These are phyloP conservation scores for Coracopsis vasa DNA, from an alignment of 2,113 vertebrate genomes.

Conservation along the genomic window DNA sequence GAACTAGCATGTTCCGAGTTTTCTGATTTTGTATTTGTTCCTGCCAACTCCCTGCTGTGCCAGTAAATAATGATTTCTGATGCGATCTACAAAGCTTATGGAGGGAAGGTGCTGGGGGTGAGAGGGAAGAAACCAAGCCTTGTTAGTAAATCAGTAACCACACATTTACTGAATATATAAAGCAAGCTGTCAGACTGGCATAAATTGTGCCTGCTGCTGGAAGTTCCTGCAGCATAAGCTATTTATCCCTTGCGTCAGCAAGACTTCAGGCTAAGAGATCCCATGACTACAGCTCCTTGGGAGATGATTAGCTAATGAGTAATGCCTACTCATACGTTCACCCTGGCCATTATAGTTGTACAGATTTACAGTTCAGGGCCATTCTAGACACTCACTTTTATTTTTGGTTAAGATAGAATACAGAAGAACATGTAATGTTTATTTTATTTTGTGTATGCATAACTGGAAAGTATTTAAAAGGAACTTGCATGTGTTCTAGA, in stretches of 20 bases:
- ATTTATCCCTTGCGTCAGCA: neutral
- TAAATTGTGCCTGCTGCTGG: neutral
- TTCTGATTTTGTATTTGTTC: neutral
- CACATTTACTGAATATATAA: neutral
- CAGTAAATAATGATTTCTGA: neutral
- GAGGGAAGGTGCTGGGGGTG: neutral
- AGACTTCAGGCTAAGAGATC: neutral
- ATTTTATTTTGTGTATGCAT: neutral
- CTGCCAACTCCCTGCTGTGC: neutral
- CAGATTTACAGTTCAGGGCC: neutral
- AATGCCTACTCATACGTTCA: neutral
- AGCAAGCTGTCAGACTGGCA: neutral
- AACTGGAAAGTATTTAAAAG: neutral
- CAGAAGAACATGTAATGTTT: neutral
- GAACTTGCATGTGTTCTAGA: neutral
- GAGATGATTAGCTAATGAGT: neutral
- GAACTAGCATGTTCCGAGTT: neutral
- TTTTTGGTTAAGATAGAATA: neutral
- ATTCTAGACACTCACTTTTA: neutral
- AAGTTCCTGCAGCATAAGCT: neutral
- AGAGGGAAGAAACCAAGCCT: neutral
- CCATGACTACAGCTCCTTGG: neutral
- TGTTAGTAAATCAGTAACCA: neutral
- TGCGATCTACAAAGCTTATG: neutral
- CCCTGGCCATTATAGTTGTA: neutral